Evolutionary conservation across 2,888 invertebrate genomes (phyloP), one percentile per base, ranked within the genome.

Genomic region (Ametastegia equiseti): DNA sequence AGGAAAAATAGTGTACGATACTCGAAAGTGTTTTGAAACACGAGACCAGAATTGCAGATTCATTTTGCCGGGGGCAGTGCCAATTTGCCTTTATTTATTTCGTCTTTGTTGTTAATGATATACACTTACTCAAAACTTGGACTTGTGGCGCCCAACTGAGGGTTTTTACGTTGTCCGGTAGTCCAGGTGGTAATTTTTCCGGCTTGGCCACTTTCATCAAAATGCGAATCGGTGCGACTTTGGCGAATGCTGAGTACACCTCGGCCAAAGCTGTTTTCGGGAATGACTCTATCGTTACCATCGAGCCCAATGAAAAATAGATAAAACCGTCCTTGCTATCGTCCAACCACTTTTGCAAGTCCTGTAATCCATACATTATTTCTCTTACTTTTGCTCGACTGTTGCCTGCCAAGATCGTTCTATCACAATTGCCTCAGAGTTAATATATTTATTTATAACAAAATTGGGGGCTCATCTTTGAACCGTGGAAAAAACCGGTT

Each of bases 301-400:
- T 57, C 2, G 83, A 82, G 15, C 85, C 85, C 9, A 85, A 82
- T 19, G 73, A 81, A n/a, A 85, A 69, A 45, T 82, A 82, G 9
- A 85, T 71, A 13, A 85, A 82, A 0, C 85, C 85, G 2, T 80
- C 27, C n/a, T 69, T 42, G n/a, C 83, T 80, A 13, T 67, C 80
- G 67, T 80, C 80, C 27, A 80, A 36, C 67, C 80, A 80, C 33
- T 65, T 67, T 54, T 69, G 36, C 67, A 67, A 9, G 7, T 50
- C 80, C 80, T 80, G 36, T 42, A 33, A 80, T 54, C 57, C 36
- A 42, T 39, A 2, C 6, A 19, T 13, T 15, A 13, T 54, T 54
- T n/a, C 23, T 54, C 30, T 75, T 54, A 33, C 15, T 71, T 54
- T 75, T 15, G 19, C 1, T 71, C 47, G 6, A 47, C 7, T 9